These are phyloP conservation scores for Xestia sexstrigata DNA, from an alignment of 2,888 invertebrate species.

Conservation along the genomic window DNA sequence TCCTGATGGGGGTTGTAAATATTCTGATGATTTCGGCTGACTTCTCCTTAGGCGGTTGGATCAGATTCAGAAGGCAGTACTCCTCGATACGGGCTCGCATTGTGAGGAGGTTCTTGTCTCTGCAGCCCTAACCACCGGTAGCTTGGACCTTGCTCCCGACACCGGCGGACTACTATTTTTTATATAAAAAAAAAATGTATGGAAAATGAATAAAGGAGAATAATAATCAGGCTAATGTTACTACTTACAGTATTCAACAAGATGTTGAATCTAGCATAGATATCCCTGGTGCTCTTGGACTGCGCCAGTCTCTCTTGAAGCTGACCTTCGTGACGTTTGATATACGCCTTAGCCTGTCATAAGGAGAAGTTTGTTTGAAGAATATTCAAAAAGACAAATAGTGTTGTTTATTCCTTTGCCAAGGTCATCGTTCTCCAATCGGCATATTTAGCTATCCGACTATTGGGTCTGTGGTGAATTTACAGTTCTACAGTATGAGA, in stretches of 20 bases:
- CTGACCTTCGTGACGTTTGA: constrained; percentile 97
- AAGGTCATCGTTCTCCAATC: not conserved
- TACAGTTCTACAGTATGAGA: not conserved
- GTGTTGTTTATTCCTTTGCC: not conserved
- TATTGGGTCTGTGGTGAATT: not conserved
- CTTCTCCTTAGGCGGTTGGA: no score
- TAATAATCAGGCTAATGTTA: not conserved
- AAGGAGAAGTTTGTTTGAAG: constrained; percentile 50
- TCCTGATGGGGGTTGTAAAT: not conserved
- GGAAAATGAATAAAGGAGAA: no score
- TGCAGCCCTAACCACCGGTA: no score
- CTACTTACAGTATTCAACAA: constrained; percentile 93
- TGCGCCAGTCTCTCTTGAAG: constrained; percentile 97
- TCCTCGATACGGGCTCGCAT: no score
- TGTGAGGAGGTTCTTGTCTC: no score
- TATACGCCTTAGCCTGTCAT: constrained; percentile 95
- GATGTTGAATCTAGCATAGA: constrained; percentile 96
- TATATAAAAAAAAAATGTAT: no score
- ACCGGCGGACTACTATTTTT: no score
- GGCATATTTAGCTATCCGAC: not conserved
- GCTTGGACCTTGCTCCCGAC: no score
- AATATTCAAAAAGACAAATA: not conserved
- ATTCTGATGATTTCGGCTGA: not conserved
- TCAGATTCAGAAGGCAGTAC: no score
- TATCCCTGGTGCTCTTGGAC: constrained; percentile 96